Conservation (phyloP, 2,888 invertebrate species). For the Catotricha subobsoleta region DNA sequence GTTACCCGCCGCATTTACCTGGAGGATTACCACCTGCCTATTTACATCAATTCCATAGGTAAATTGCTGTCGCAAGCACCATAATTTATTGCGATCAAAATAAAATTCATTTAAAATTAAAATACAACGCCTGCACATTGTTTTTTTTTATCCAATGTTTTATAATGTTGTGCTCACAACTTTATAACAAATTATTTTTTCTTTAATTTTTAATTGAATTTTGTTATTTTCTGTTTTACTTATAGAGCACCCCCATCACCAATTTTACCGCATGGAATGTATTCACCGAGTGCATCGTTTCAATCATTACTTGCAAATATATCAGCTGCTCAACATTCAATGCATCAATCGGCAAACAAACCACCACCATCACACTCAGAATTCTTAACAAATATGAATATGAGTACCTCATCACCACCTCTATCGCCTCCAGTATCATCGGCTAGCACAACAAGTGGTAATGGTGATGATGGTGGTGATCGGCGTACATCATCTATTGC, state of each 20-base stretch:
- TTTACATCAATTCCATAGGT: conserved; percentile 36
- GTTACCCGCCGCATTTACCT: conserved; percentile 44
- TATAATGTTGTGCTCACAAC: not conserved
- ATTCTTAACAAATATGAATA: not conserved
- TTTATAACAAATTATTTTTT: not conserved
- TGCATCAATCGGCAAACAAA: not conserved
- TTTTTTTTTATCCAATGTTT: not conserved
- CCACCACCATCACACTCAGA: not conserved
- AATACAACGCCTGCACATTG: not conserved
- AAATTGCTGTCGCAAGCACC: conserved; percentile 11
- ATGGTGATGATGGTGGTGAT: conserved; percentile 29
- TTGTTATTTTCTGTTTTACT: too few species aligned
- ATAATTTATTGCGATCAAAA: not conserved
- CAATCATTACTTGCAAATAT: conserved; percentile 72
- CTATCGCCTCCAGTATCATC: conserved; percentile 2
- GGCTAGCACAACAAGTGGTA: not conserved
- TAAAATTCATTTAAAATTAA: not conserved
- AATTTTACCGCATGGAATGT: conserved; percentile 42
- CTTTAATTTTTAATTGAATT: conserved; percentile 22
- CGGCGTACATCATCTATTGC: conserved; percentile 75
- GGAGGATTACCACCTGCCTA: conserved; percentile 36
- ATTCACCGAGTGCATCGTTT: conserved; percentile 47
- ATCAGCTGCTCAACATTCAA: conserved; percentile 36
- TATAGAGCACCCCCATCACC: conserved; percentile 41
- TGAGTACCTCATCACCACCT: conserved; percentile 1